Evolutionary conservation across 2,888 invertebrate species (phyloP), one percentile per base, ranked within the genome.

Genomic region (Nymphalis c-album): DNA sequence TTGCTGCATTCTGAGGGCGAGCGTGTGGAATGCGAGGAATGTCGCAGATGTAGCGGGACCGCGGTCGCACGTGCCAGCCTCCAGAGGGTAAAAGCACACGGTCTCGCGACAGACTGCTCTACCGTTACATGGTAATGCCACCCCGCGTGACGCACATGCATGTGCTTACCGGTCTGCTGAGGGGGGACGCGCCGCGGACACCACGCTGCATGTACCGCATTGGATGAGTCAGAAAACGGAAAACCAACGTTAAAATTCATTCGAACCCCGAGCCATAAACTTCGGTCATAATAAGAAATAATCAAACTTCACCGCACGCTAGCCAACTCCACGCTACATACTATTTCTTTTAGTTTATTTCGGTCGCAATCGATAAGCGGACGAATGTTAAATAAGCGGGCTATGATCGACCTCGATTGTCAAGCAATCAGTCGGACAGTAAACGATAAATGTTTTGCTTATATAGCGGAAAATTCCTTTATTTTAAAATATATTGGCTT

Each of bases 401-500:
- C 77, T 74, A 73, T 84, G 84, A 85, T 85, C 84, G 86, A 83
- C 86, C 85, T 86, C 82, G 77, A 82, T 86, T 83, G 78, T 80
- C 82, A 80, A 84, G 78, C 85, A 85, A 86, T 86, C 81, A 85
- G 83, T 86, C 85, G 87, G 86, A 87, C 80, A 90, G 87, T 90
- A 90, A 90, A 89, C 91, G 86, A 89, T 90, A 88, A 85, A 90
- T 83, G 80, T 88, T 86, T 87, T 89, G 91, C 88, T 90, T 91
- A 91, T 88, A 90, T 89, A 91, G 91, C 89, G 88, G 90, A 89
- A 90, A 90, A 88, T 88, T 90, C 86, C 89, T 91, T 92, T 92
- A 91, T 91, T 92, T 92, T 91, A 90, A 92, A 91, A 91, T 91
- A 91, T 90, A 91, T 90, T 87, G 88, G 88, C 88, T 90, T 92